A percentile compares a stretch with the other conserved stretches of the same genome.
These are phyloP conservation scores for Acanthosoma haemorrhoidale DNA, from an alignment of 2,888 invertebrate species.

Conservation along the genomic window DNA sequence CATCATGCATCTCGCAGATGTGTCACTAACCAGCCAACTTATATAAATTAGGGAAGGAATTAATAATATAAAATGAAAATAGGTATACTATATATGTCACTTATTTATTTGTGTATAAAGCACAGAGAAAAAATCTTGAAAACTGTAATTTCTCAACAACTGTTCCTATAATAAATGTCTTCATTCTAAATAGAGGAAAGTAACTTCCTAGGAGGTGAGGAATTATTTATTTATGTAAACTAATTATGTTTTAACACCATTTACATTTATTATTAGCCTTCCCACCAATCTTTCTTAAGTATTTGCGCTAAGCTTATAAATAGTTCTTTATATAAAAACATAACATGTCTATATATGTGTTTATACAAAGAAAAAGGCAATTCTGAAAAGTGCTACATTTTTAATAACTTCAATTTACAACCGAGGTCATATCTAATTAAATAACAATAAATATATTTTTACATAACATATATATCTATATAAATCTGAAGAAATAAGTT, in stretches of 20 bases:
- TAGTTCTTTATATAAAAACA: conserved; percentile 13
- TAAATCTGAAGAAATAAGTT: conserved; percentile 16
- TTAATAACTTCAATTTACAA: background rate
- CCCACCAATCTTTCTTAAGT: conserved; percentile 23
- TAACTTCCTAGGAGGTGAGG: background rate
- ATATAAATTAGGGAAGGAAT: background rate
- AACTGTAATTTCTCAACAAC: background rate
- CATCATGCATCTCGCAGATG: too few species aligned
- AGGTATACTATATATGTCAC: conserved; percentile 5
- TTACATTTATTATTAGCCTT: conserved; percentile 13
- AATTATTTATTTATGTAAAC: background rate
- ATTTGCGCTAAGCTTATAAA: conserved; percentile 16
- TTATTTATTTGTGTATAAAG: conserved; percentile 14
- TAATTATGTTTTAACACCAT: background rate
- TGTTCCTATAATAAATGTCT: background rate
- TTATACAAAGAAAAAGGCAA: conserved; percentile 9
- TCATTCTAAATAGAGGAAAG: background rate
- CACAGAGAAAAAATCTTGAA: background rate
- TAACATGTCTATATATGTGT: conserved; percentile 1
- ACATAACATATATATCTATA: conserved; percentile 1
- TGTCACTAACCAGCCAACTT: too few species aligned
- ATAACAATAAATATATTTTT: conserved; percentile 21
- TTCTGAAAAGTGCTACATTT: conserved; percentile 12
- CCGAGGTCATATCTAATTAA: background rate
- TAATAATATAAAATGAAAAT: background rate